phyloP scores from a whole-genome alignment of 2,888 invertebrate species.

The Cantharis lateralis region DNA sequence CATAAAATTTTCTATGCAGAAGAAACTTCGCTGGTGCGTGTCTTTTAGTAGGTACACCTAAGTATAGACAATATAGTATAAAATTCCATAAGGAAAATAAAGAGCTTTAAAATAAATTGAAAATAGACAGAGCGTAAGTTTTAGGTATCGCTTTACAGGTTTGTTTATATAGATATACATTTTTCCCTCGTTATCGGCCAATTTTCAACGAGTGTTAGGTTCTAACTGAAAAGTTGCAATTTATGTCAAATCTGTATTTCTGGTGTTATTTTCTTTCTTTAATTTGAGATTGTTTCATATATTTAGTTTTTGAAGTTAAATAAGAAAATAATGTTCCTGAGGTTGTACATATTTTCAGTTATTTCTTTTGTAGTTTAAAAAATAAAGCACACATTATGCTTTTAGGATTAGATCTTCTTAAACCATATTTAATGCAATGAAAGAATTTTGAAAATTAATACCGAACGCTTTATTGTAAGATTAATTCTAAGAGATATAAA shows the following conservation, averaged over 20 bases:
- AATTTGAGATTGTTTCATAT: conserved; percentile 10
- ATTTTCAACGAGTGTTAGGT: conserved; percentile 35
- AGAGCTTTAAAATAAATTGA: conserved; percentile 36
- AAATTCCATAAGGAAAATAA: conserved; percentile 28
- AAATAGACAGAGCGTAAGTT: conserved; percentile 35
- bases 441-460: neutral
- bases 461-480: conserved; percentile 8
- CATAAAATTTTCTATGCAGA: neutral
- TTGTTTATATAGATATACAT: conserved; percentile 22
- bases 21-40: neutral
- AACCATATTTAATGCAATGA: neutral
- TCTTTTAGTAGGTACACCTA: conserved; percentile 8
- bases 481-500: conserved; percentile 39
- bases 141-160: conserved; percentile 37
- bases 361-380: neutral
- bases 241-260: conserved; percentile 29
- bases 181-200: conserved; percentile 39
- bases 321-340: neutral
- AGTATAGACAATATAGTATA: conserved; percentile 9
- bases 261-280: conserved; percentile 4
- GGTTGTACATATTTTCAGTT: neutral
- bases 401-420: neutral
- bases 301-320: neutral
- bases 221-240: conserved; percentile 26
- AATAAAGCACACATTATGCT: neutral